These are phyloP conservation scores for Daubentonia madagascariensis DNA, from an alignment of 2,113 vertebrate species.

Conservation along the genomic window DNA sequence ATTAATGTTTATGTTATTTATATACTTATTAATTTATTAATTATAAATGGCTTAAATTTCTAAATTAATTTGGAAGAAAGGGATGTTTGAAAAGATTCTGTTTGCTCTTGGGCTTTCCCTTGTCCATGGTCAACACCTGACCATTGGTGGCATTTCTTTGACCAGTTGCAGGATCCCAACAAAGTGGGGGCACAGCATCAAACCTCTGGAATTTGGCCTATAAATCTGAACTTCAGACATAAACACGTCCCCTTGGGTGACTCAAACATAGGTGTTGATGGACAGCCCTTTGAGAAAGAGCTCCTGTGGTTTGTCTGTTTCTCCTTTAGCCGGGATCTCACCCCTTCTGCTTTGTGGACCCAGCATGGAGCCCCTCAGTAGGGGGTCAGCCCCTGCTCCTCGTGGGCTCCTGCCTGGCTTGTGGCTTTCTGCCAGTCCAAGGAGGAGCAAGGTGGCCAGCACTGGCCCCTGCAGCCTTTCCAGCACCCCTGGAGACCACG, in stretches of 20 bases:
- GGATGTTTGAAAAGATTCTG: accelerated
- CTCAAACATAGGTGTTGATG: neutral
- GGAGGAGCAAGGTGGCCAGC: accelerated
- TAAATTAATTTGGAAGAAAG: accelerated
- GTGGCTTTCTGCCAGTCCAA: too few relatives aligned
- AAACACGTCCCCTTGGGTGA: accelerated
- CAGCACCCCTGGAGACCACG: too few relatives aligned
- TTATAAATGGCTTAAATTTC: neutral
- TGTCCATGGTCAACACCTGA: accelerated
- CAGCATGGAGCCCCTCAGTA: too few relatives aligned
- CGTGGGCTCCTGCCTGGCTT: accelerated
- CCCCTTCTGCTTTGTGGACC: accelerated
- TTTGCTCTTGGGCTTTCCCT: too few relatives aligned
- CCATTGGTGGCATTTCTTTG: neutral
- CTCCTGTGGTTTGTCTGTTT: neutral
- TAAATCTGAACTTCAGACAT: neutral
- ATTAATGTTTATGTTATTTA: too few relatives aligned
- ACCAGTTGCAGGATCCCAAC: neutral
- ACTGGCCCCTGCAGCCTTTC: neutral
- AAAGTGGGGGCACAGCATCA: accelerated
- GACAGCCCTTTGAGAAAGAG: accelerated
- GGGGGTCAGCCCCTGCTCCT: too few relatives aligned
- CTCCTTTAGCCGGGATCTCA: too few relatives aligned
- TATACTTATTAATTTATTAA: too few relatives aligned
- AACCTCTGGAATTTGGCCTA: neutral